Conservation (phyloP, 1,140 invertebrate genomes). For the Dryas iulia region DNA sequence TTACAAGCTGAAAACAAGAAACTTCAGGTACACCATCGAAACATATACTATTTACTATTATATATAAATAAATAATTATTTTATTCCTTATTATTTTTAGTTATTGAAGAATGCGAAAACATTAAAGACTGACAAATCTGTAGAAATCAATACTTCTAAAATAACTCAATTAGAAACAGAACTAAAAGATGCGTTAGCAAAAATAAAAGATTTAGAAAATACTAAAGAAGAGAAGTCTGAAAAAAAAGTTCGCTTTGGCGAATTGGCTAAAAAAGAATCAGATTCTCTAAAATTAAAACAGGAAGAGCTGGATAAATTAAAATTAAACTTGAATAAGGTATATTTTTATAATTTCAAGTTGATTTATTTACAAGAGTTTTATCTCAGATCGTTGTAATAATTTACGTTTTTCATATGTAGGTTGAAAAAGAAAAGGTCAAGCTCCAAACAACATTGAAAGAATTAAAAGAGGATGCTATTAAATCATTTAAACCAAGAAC, state of each 20-base stretch:
- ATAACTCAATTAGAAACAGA: slow-evolving; percentile 84
- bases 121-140: slow-evolving; percentile 76
- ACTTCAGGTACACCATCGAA: slow-evolving; percentile 81
- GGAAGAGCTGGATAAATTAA: slow-evolving; percentile 77
- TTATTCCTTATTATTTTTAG: slow-evolving; percentile 41
- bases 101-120: slow-evolving; percentile 79
- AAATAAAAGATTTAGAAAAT: slow-evolving; percentile 82
- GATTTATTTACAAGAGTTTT: too few species aligned
- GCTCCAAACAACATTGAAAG: slow-evolving; percentile 82
- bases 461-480: slow-evolving; percentile 83
- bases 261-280: slow-evolving; percentile 78
- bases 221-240: slow-evolving; percentile 78
- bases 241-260: slow-evolving; percentile 76
- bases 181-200: slow-evolving; percentile 81
- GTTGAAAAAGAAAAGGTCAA: slow-evolving; percentile 82
- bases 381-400: not conserved
- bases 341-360: slow-evolving; percentile 13
- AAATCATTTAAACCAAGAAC: slow-evolving; percentile 83
- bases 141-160: slow-evolving; percentile 82
- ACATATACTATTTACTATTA: too few species aligned
- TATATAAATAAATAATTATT: slow-evolving; percentile 15
- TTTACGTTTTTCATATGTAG: slow-evolving; percentile 45
- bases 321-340: slow-evolving; percentile 72
- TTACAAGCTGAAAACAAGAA: slow-evolving; percentile 86
- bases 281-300: slow-evolving; percentile 80